Evolutionary conservation across 2,888 invertebrate genomes (phyloP).

Genomic region (Mythimna ferrago): DNA sequence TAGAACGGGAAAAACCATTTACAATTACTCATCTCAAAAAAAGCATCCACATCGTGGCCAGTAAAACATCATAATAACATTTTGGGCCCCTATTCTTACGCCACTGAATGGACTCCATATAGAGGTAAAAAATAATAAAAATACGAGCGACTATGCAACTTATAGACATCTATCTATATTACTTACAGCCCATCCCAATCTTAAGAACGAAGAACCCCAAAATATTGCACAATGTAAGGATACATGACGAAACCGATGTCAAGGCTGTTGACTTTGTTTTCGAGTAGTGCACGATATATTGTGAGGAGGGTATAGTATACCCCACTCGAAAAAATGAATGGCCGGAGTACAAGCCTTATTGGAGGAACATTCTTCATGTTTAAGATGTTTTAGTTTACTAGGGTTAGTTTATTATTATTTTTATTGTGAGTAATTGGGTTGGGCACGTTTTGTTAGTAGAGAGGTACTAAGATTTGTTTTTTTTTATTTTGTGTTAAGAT

Average conservation of each 20-base stretch:
- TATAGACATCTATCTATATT: not conserved
- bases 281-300: conserved; percentile 76
- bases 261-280: conserved; percentile 81
- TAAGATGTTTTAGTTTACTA: conserved; percentile 72
- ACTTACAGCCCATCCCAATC: conserved; percentile 3
- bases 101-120: conserved; percentile 16
- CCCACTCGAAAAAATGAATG: conserved; percentile 78
- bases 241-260: conserved; percentile 65
- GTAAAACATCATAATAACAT: not conserved
- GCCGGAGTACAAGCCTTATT: conserved; percentile 74
- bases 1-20: too few species aligned
- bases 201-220: conserved; percentile 25
- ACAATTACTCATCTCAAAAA: too few species aligned
- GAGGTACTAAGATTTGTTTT: conserved; percentile 38
- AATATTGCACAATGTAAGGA: conserved; percentile 57
- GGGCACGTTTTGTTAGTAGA: conserved; percentile 41
- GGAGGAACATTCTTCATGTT: conserved; percentile 74
- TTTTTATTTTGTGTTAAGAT: conserved; percentile 33
- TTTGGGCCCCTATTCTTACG: conserved; percentile 7
- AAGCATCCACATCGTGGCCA: too few species aligned
- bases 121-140: conserved; percentile 22
- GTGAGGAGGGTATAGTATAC: conserved; percentile 69
- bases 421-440: conserved; percentile 68
- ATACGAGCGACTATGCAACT: conserved; percentile 28
- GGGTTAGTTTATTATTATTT: conserved; percentile 61